phyloP scores from a whole-genome alignment of 2,888 invertebrate genomes.

The Phortica magna region DNA sequence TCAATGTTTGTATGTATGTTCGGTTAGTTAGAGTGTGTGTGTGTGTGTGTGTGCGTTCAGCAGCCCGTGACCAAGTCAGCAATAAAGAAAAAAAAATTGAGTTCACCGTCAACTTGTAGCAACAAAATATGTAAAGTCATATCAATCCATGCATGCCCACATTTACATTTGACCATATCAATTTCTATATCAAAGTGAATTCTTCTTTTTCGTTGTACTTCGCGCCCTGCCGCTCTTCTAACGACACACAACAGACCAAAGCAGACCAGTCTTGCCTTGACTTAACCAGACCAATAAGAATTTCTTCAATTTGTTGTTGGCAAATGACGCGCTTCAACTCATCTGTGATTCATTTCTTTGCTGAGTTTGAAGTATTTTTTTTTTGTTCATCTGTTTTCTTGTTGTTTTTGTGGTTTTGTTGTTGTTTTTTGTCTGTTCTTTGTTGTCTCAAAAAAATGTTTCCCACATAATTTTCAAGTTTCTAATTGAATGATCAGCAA shows the following conservation, averaged over 20 bases:
- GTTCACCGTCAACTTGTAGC: not conserved
- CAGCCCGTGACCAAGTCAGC: constrained; percentile 61
- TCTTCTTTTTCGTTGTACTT: constrained; percentile 7
- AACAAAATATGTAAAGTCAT: constrained; percentile 66
- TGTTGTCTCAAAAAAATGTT: constrained; percentile 43
- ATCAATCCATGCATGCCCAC: constrained; percentile 52
- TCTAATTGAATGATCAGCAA: constrained; percentile 65
- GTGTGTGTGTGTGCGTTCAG: constrained; percentile 48
- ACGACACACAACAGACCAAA: constrained; percentile 24
- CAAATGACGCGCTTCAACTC: constrained; percentile 32
- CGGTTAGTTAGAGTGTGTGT: not conserved
- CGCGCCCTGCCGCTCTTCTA: not conserved
- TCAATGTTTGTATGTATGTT: not conserved
- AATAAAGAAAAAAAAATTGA: not conserved
- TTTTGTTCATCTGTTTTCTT: not conserved
- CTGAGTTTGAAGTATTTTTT: constrained; percentile 9
- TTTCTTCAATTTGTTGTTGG: not conserved
- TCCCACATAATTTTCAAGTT: constrained; percentile 62
- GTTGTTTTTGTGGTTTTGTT: not conserved
- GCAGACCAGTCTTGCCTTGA: no score
- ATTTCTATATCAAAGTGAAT: constrained; percentile 69
- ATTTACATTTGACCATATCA: constrained; percentile 62
- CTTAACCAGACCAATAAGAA: constrained; percentile 28
- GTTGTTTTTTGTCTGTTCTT: constrained; percentile 3
- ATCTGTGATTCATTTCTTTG: constrained; percentile 58